phyloP scores from a whole-genome alignment of 2,797 vertebrate genomes.

The Alca torda region DNA sequence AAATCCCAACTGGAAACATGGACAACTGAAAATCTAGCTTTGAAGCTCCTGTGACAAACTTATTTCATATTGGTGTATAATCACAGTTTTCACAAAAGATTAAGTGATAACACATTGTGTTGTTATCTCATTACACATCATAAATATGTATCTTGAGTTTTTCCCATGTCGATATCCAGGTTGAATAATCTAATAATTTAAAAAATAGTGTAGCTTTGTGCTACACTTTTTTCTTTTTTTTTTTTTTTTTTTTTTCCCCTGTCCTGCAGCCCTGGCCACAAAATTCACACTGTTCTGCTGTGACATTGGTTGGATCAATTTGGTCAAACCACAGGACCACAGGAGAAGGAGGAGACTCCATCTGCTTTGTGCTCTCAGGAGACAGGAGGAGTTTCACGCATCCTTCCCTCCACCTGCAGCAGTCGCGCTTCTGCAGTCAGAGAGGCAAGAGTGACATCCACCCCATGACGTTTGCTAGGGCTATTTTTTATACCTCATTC shows the following conservation, averaged over 20 bases:
- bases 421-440: background rate
- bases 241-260: too few species aligned
- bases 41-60: background rate
- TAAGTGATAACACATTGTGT: background rate
- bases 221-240: background rate
- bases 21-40: background rate
- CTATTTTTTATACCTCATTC: background rate
- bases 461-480: background rate
- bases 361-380: background rate
- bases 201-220: background rate
- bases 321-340: background rate
- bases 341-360: background rate
- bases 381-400: rapidly evolving
- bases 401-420: background rate
- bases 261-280: background rate
- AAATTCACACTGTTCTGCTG: background rate
- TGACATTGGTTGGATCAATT: background rate
- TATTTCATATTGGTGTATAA: background rate
- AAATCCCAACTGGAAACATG: background rate
- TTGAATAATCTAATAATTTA: background rate
- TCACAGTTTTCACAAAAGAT: background rate
- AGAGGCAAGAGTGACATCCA: background rate
- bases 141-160: background rate
- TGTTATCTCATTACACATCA: background rate
- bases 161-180: background rate